Conservation (phyloP, 2,797 vertebrate genomes). For the Pithecia hirsuta region DNA sequence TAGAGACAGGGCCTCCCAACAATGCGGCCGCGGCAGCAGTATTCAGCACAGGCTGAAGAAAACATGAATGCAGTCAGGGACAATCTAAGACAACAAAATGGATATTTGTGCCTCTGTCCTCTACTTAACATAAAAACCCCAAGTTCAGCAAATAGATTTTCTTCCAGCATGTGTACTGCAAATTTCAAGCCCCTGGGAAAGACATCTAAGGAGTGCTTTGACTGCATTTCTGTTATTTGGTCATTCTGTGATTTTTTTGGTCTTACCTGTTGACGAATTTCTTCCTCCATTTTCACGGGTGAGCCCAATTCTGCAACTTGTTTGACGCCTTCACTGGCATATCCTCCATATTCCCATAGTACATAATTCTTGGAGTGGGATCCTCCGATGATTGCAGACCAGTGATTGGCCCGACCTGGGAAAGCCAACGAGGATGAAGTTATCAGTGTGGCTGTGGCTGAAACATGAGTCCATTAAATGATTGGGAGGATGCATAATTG, state of each 20-base stretch:
- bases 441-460: neutral
- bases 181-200: neutral
- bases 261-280: slow-evolving; percentile 97
- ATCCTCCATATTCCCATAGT: slow-evolving; percentile 97
- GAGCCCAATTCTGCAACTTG: slow-evolving; percentile 97
- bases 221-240: neutral
- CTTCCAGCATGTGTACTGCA: neutral
- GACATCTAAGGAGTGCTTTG: neutral
- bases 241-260: neutral
- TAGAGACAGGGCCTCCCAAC: neutral
- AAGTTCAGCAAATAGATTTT: neutral
- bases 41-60: neutral
- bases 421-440: neutral
- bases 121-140: neutral
- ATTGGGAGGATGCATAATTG: neutral
- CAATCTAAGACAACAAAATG: neutral
- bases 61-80: neutral
- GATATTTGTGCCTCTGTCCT: neutral
- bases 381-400: slow-evolving; percentile 97
- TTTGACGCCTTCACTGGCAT: slow-evolving; percentile 95
- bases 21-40: too few species aligned
- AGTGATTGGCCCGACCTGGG: slow-evolving; percentile 96
- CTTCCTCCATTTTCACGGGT: slow-evolving; percentile 99
- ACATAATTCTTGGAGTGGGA: slow-evolving; percentile 98
- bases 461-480: neutral